Conservation (phyloP, 2,888 invertebrate genomes). For the Pecten maximus region DNA sequence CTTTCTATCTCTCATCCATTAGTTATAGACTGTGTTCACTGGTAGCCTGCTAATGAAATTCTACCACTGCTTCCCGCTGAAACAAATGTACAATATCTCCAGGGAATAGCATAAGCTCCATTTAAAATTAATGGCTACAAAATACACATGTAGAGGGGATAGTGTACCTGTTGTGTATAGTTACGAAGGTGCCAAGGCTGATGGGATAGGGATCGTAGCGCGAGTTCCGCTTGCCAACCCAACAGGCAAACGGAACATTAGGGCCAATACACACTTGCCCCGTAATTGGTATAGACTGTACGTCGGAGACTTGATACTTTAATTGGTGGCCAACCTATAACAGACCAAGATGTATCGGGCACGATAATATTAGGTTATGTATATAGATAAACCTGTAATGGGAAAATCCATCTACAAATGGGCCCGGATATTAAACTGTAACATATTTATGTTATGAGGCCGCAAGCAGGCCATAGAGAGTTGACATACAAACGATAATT, state of each 20-base stretch:
- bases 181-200: slow-evolving; percentile 13
- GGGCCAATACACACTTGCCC: neutral
- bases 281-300: neutral
- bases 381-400: neutral
- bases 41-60: slow-evolving; percentile 24
- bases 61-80: slow-evolving; percentile 18
- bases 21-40: neutral
- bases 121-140: slow-evolving; percentile 35
- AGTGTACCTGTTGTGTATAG: slow-evolving; percentile 1
- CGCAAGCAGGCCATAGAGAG: neutral
- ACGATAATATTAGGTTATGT: slow-evolving; percentile 24
- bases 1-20: slow-evolving; percentile 24
- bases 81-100: slow-evolving; percentile 3
- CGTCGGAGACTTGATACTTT: slow-evolving; percentile 10
- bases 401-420: neutral
- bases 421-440: neutral
- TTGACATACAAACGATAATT: neutral
- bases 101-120: slow-evolving; percentile 10
- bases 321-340: slow-evolving; percentile 14
- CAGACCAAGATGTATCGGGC: neutral
- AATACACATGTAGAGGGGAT: neutral
- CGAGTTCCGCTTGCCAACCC: neutral
- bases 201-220: neutral
- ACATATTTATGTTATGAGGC: slow-evolving; percentile 17
- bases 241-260: neutral